These are phyloP conservation scores for Notolabrus celidotus DNA, from an alignment of 2,797 vertebrate species.

Conservation along the genomic window DNA sequence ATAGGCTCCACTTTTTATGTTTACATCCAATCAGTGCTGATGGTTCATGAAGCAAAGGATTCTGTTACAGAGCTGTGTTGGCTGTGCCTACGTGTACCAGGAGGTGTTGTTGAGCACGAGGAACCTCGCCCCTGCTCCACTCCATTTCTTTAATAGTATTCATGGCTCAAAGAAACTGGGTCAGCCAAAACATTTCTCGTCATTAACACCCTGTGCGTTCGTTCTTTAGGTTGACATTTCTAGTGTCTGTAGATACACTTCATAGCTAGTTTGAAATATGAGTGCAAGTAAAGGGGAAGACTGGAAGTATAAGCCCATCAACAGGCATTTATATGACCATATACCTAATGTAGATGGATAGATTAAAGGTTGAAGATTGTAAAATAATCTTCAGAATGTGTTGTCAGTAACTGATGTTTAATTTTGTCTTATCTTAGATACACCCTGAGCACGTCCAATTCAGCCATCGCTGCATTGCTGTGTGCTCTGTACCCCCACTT, in stretches of 20 bases:
- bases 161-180: neutral
- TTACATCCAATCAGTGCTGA: neutral
- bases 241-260: too few relatives aligned
- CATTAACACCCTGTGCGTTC: too few relatives aligned
- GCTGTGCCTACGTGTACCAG: neutral
- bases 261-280: too few relatives aligned
- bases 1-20: too few relatives aligned
- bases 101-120: neutral
- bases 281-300: too few relatives aligned
- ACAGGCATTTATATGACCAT: too few relatives aligned
- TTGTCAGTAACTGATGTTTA: neutral
- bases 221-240: too few relatives aligned
- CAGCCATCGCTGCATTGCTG: constrained; percentile 95
- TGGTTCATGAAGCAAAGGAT: neutral
- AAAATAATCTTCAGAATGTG: too few relatives aligned
- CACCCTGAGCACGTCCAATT: constrained; percentile 95
- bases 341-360: too few relatives aligned
- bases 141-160: neutral
- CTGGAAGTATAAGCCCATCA: too few relatives aligned
- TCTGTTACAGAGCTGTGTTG: neutral
- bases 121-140: neutral
- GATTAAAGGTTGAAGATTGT: too few relatives aligned
- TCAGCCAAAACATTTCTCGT: neutral
- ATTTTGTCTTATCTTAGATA: constrained; percentile 83
- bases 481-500: constrained; percentile 98